Percentiles rank a stretch among this genome's conserved stretches.
Conservation (phyloP, 2,888 invertebrate genomes). For the Limenitis camilla region DNA sequence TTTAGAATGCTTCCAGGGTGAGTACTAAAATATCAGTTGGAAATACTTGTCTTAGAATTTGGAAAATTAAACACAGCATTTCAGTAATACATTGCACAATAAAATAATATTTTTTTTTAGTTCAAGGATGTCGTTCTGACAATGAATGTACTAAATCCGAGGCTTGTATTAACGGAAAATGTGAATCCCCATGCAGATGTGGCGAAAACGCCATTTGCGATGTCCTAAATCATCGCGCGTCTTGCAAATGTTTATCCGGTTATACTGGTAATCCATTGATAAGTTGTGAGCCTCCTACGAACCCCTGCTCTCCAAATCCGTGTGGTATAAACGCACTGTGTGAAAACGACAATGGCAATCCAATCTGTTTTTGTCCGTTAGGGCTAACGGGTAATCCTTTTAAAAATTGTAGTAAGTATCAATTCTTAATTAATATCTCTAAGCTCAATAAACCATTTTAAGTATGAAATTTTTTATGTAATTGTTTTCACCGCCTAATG, state of each 20-base stretch:
- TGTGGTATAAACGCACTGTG: conserved; percentile 90
- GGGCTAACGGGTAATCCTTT: conserved; percentile 94
- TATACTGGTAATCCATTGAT: conserved; percentile 84
- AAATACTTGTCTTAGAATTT: neutral
- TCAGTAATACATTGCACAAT: neutral
- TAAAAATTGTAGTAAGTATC: conserved; percentile 88
- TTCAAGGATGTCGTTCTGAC: conserved; percentile 82
- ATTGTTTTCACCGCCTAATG: no score
- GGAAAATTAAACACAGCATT: neutral
- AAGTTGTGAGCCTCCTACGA: conserved; percentile 82
- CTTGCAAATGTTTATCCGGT: conserved; percentile 87
- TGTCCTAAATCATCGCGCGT: conserved; percentile 83
- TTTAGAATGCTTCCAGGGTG: conserved; percentile 79
- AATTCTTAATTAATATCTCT: neutral
- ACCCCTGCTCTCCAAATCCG: conserved; percentile 89
- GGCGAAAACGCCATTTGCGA: conserved; percentile 88
- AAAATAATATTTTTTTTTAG: conserved; percentile 34
- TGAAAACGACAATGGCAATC: conserved; percentile 87
- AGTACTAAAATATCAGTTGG: conserved; percentile 14
- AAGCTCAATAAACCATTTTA: neutral
- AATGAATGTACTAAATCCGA: conserved; percentile 82
- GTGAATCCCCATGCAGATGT: conserved; percentile 85
- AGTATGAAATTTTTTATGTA: neutral
- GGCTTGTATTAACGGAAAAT: conserved; percentile 85
- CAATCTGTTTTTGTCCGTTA: conserved; percentile 91